phyloP scores from a whole-genome alignment of 2,888 invertebrate genomes.

The Drosophila falleni region DNA sequence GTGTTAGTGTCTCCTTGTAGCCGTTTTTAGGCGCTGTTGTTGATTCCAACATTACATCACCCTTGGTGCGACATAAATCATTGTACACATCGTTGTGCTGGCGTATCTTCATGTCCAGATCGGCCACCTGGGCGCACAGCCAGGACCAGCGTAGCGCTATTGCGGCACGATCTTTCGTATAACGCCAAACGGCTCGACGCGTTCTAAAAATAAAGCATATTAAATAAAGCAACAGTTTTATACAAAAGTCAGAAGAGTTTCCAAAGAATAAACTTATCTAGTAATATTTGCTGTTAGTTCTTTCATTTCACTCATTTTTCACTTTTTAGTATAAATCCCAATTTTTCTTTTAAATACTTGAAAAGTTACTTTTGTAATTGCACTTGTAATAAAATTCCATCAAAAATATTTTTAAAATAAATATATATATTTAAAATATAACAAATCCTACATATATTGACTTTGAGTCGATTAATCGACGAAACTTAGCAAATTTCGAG shows the following conservation, averaged over 20 bases:
- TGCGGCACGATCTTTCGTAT: conserved; percentile 91
- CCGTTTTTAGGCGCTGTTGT: conserved; percentile 57
- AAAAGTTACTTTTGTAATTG: too few species aligned
- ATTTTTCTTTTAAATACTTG: too few species aligned
- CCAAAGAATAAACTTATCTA: too few species aligned
- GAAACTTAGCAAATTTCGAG: too few species aligned
- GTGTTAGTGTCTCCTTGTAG: conserved; percentile 46
- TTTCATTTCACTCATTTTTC: too few species aligned
- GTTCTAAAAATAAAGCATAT: conserved; percentile 86
- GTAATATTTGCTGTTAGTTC: too few species aligned
- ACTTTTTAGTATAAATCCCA: too few species aligned
- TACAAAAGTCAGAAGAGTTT: background rate
- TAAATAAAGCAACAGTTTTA: background rate
- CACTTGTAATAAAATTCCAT: too few species aligned
- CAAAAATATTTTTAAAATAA: too few species aligned
- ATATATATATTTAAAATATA: too few species aligned
- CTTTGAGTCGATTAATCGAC: too few species aligned
- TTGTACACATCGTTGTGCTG: conserved; percentile 93
- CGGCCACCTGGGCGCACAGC: conserved; percentile 96
- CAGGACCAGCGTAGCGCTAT: conserved; percentile 96
- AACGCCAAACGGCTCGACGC: conserved; percentile 93
- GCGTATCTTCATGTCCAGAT: conserved; percentile 95
- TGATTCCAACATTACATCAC: conserved; percentile 85
- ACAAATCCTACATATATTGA: too few species aligned
- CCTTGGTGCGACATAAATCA: conserved; percentile 88